Conservation (phyloP, 2,888 invertebrate species). For the Cephus runcator region DNA sequence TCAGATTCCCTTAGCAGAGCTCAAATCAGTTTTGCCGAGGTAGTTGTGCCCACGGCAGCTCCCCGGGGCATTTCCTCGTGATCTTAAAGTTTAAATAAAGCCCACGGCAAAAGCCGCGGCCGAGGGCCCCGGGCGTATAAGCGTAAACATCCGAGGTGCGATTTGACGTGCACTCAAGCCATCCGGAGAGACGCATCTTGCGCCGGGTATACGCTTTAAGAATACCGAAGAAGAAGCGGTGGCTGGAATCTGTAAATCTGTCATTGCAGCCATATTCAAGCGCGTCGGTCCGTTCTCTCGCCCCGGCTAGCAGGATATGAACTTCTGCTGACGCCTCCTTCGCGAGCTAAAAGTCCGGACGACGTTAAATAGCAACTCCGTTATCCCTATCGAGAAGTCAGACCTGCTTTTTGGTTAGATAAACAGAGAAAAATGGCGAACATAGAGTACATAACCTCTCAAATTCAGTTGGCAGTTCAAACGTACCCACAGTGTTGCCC, state of each 20-base stretch:
- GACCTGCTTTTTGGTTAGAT: not conserved
- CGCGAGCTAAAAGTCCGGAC: not conserved
- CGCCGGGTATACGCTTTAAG: constrained; percentile 48
- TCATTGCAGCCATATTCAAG: constrained; percentile 58
- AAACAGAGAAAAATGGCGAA: not conserved
- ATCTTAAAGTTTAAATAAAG: constrained; percentile 19
- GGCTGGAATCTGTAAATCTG: constrained; percentile 65
- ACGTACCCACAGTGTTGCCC: not conserved
- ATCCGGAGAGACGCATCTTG: constrained; percentile 35
- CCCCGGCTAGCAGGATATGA: constrained; percentile 43
- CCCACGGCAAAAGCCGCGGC: not conserved
- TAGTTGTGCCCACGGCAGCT: not conserved
- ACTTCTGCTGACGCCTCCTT: constrained; percentile 30
- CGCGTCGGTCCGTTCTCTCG: constrained; percentile 6
- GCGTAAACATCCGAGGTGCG: constrained; percentile 61
- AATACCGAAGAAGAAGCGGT: constrained; percentile 44
- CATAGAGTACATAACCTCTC: not conserved
- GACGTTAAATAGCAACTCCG: constrained; percentile 5
- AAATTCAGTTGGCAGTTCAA: not conserved
- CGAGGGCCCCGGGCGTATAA: constrained; percentile 35
- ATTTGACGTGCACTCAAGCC: constrained; percentile 53
- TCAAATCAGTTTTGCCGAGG: not conserved
- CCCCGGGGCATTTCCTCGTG: constrained; percentile 2
- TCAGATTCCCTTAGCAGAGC: not conserved
- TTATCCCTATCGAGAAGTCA: not conserved